Evolutionary conservation across 2,113 vertebrate species (phyloP).

Genomic region (Abramis brama): DNA sequence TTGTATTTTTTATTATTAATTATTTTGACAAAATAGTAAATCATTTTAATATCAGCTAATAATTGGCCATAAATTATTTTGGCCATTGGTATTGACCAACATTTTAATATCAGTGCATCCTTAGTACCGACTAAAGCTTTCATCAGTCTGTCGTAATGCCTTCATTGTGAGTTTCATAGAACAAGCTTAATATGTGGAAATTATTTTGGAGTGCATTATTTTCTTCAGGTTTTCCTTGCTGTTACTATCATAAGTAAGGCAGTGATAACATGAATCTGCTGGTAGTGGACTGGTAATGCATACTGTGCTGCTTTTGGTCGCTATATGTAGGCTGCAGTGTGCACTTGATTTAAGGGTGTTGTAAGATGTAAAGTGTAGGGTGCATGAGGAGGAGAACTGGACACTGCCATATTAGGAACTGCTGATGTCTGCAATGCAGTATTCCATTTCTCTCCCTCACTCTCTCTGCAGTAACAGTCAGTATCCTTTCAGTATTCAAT

Average conservation of each 20-base stretch:
- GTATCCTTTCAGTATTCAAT: neutral
- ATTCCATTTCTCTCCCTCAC: slow-evolving; percentile 21
- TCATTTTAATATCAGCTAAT: too few species aligned
- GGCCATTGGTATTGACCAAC: neutral
- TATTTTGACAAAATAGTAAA: neutral
- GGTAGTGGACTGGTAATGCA: neutral
- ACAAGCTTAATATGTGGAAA: neutral
- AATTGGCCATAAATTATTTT: neutral
- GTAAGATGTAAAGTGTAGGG: neutral
- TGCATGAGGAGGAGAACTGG: slow-evolving; percentile 1
- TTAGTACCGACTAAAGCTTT: neutral
- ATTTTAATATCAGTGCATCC: neutral
- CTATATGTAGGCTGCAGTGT: neutral
- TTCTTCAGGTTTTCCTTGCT: neutral
- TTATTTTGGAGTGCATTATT: neutral
- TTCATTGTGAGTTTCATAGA: neutral
- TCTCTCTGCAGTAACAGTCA: slow-evolving; percentile 6
- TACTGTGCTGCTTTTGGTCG: neutral
- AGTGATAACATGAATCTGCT: neutral
- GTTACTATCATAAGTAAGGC: neutral
- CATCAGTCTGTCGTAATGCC: neutral
- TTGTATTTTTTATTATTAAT: neutral
- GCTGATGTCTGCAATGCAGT: slow-evolving; percentile 50
- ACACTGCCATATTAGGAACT: slow-evolving; percentile 26
- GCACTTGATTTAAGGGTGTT: slow-evolving; percentile 11